These are phyloP conservation scores for Hydroisotoma schaefferi DNA, from an alignment of 2,888 invertebrate genomes.

Conservation along the genomic window DNA sequence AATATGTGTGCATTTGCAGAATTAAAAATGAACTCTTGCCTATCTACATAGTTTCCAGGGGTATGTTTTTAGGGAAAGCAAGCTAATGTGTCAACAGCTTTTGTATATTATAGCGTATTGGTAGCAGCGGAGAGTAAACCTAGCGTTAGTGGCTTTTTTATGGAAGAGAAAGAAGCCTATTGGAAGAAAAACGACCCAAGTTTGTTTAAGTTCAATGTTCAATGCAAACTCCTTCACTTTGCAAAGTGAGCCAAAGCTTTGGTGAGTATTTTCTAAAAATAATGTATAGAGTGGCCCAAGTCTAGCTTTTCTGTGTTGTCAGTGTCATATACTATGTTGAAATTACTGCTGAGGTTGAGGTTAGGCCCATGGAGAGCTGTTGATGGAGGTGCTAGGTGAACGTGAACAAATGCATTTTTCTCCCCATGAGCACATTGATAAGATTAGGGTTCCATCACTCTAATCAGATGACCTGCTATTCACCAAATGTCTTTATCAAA, in stretches of 20 bases:
- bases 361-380: too few species aligned
- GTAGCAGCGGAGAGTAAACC: too few species aligned
- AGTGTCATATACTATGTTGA: too few species aligned
- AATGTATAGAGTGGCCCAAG: too few species aligned
- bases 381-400: too few species aligned
- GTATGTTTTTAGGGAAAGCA: neutral
- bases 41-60: neutral
- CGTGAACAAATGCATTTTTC: neutral
- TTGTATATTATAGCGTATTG: too few species aligned
- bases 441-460: conserved; percentile 5
- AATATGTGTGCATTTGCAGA: conserved; percentile 43
- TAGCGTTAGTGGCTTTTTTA: too few species aligned
- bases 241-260: too few species aligned
- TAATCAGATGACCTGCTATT: conserved; percentile 3
- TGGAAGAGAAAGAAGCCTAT: neutral
- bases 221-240: conserved; percentile 3
- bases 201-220: neutral
- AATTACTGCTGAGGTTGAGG: too few species aligned
- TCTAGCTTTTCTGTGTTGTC: too few species aligned
- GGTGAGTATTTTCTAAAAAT: too few species aligned
- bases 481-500: conserved; percentile 3
- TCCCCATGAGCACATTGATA: neutral
- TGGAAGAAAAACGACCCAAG: neutral
- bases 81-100: too few species aligned
- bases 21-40: conserved; percentile 39